Base-by-base conservation (phyloP, 2,113 vertebrate species). In the Prochilodus magdalenae region DNA sequence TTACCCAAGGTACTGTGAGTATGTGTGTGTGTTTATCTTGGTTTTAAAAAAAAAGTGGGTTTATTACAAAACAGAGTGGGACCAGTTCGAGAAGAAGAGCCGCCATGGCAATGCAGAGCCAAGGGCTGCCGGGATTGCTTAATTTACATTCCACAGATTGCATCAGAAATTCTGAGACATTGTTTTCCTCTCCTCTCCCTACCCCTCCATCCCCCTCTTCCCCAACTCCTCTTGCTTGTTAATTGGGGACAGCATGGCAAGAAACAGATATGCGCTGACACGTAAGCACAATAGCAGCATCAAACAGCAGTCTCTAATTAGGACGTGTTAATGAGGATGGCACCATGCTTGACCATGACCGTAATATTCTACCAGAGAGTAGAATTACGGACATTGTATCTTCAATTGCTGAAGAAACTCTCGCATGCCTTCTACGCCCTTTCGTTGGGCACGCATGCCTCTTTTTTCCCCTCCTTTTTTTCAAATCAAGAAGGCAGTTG, bases 91-190 rank as follows among this genome's bases (percentile, higher is more conserved):
- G 85, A 30, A 81, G 85, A 75, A 59, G 74, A 88, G 85, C 76
- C 26, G 85, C 76, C 26, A 81, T 82, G 67, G 76, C 76, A 65
- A 83, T 49, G 79, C 81, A 57, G 83, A 86, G 76, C 82, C 49
- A 26, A 69, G 70, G 84, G 88, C 89, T 87, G 84, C 84, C 57
- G 85, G 86, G 83, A 87, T 80, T 36, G 75, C 90, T 90, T 89
- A 86, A 90, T 92, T 92, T 92, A 88, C 87, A 91, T 90, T 88
- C 88, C 15, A 65, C 78, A 89, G 89, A 93, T 91, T 86, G 84
- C 84, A 90, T 92, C 87, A 86, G 89, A 91, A 90, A 93, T 91
- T 88, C 88, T 24, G 82, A 89, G 90, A 89, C 86, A 24, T 79
- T 81, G 79, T 55, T 55, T 67, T 80, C 24, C 65, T 70, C 59